A percentile compares a stretch with the other conserved stretches of the same genome.
Conservation (phyloP, 2,888 invertebrate species). For the Polymixis flavicincta region DNA sequence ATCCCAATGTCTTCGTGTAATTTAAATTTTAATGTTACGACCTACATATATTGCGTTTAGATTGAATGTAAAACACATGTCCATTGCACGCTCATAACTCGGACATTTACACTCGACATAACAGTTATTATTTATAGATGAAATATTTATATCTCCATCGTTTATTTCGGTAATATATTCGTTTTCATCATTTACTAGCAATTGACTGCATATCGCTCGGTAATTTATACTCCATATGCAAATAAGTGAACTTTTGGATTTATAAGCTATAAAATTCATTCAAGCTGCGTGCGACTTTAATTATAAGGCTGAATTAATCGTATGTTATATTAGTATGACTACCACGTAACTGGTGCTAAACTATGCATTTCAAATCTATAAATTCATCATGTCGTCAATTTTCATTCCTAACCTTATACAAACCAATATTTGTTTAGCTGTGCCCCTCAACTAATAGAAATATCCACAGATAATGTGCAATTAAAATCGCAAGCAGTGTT, state of each 20-base stretch:
- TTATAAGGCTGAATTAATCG: slow-evolving; percentile 32
- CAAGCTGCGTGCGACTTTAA: slow-evolving; percentile 35
- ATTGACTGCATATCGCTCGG: slow-evolving; percentile 51
- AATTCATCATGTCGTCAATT: slow-evolving; percentile 1
- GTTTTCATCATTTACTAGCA: slow-evolving; percentile 58
- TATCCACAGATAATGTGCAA: neutral
- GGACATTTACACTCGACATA: slow-evolving; percentile 75
- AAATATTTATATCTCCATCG: slow-evolving; percentile 69
- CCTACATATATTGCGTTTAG: slow-evolving; percentile 57
- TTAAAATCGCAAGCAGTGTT: neutral
- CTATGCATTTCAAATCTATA: neutral
- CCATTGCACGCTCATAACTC: slow-evolving; percentile 69
- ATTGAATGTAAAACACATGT: slow-evolving; percentile 73
- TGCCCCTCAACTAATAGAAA: neutral
- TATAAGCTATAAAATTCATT: slow-evolving; percentile 53
- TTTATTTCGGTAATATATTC: slow-evolving; percentile 60
- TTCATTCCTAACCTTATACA: neutral
- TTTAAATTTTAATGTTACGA: slow-evolving; percentile 61
- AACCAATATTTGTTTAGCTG: neutral
- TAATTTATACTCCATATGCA: slow-evolving; percentile 58
- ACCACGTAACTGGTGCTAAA: slow-evolving; percentile 3
- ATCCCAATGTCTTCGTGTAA: slow-evolving; percentile 50
- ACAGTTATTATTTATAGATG: slow-evolving; percentile 72
- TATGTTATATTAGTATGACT: slow-evolving; percentile 3
- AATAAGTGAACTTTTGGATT: slow-evolving; percentile 57